These are phyloP conservation scores for Lepidocyrtoides sp. DNA, from an alignment of 2,888 invertebrate genomes.

Conservation along the genomic window DNA sequence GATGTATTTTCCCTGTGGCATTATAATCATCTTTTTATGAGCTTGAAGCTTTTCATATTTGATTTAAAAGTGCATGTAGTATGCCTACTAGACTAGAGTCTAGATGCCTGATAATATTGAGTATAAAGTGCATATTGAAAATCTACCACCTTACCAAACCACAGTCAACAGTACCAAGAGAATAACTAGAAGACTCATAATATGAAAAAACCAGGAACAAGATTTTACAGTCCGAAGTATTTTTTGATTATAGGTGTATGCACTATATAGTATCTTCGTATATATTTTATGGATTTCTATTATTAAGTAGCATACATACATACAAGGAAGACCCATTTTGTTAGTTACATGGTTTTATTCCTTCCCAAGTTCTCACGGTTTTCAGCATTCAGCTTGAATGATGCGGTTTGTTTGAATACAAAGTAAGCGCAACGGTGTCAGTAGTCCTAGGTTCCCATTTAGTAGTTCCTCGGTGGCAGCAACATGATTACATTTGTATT, in stretches of 20 bases:
- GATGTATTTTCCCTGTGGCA: slow-evolving; percentile 57
- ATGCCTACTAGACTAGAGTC: too few species aligned
- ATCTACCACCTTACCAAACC: too few species aligned
- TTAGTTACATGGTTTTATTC: slow-evolving; percentile 30
- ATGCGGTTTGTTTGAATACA: slow-evolving; percentile 16
- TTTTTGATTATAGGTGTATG: slow-evolving; percentile 38
- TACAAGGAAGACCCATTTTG: slow-evolving; percentile 28
- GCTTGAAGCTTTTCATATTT: neutral
- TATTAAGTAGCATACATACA: neutral
- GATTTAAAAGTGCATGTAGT: neutral
- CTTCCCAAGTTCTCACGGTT: slow-evolving; percentile 66
- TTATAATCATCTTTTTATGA: slow-evolving; percentile 50
- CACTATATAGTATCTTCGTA: neutral
- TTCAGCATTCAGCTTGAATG: slow-evolving; percentile 20
- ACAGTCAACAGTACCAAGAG: neutral
- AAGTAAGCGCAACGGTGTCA: slow-evolving; percentile 33
- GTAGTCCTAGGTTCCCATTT: slow-evolving; percentile 29
- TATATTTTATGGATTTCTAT: neutral
- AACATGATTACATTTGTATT: slow-evolving; percentile 5
- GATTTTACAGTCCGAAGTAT: slow-evolving; percentile 45
- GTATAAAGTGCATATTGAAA: too few species aligned
- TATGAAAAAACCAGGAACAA: slow-evolving; percentile 49
- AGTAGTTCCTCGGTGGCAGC: slow-evolving; percentile 10
- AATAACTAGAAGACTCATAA: neutral
- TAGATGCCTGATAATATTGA: too few species aligned